Conservation (phyloP, 2,797 vertebrate genomes). For the Clamator glandarius region DNA sequence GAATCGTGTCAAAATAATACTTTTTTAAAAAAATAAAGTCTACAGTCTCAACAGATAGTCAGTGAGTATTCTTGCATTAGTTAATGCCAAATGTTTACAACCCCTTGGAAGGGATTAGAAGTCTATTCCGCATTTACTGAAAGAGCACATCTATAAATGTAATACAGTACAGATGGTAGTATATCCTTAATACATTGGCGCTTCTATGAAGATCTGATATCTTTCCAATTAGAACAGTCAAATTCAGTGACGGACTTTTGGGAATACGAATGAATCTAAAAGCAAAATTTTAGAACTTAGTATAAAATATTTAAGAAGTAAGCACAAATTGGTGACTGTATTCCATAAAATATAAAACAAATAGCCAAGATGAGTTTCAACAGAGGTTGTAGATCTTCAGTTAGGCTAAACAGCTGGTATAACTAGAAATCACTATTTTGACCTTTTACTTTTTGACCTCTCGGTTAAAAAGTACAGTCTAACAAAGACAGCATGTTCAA, state of each 20-base stretch:
- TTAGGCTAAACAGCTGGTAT: neutral
- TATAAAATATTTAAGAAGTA: neutral
- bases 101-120: neutral
- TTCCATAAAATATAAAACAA: neutral
- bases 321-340: neutral
- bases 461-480: neutral
- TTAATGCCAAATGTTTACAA: neutral
- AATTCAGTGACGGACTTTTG: neutral
- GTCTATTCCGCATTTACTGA: neutral
- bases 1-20: neutral
- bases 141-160: neutral
- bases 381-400: neutral
- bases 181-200: neutral
- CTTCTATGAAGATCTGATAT: neutral
- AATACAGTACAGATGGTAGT: neutral
- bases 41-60: neutral
- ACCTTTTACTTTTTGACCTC: neutral
- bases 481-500: neutral
- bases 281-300: neutral
- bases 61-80: neutral
- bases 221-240: neutral
- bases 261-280: neutral
- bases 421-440: neutral
- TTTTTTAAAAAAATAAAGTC: neutral
- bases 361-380: neutral